Evolutionary conservation across 1,140 invertebrate genomes (phyloP).

Genomic region (Aphaenogaster rudis): DNA sequence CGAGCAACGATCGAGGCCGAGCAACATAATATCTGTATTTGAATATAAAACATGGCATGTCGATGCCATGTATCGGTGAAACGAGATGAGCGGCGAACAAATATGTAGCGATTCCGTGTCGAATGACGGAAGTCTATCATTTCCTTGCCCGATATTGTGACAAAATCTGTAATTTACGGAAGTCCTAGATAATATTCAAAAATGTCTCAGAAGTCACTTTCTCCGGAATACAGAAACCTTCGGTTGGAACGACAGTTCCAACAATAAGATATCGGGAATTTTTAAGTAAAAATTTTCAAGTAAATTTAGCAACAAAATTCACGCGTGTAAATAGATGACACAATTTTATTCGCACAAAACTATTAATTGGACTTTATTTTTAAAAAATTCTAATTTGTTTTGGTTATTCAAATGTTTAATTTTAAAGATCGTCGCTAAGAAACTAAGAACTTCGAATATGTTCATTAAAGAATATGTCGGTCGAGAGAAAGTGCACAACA

Average conservation of each 20-base stretch:
- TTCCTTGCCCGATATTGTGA: neutral
- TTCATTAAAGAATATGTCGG: neutral
- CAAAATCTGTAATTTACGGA: slow-evolving; percentile 29
- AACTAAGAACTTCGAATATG: neutral
- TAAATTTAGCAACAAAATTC: neutral
- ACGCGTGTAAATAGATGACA: neutral
- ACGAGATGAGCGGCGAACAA: slow-evolving; percentile 53
- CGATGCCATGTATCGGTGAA: slow-evolving; percentile 44
- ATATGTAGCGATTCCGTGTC: slow-evolving; percentile 12
- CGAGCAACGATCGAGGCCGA: slow-evolving; percentile 79
- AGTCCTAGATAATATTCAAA: slow-evolving; percentile 6
- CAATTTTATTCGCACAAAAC: neutral
- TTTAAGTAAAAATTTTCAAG: neutral
- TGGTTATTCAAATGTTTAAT: neutral
- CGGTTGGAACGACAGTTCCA: neutral
- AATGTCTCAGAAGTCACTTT: slow-evolving; percentile 27
- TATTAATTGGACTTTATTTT: neutral
- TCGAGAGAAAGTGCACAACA: slow-evolving; percentile 32
- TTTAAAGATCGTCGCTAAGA: neutral
- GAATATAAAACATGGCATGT: slow-evolving; percentile 72
- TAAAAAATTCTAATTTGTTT: neutral
- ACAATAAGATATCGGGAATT: neutral
- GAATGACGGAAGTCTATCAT: slow-evolving; percentile 3
- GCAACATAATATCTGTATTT: slow-evolving; percentile 76
- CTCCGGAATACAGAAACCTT: neutral